Base-by-base conservation (phyloP, 2,797 vertebrate species). In the Enteromius thamalakanensis region DNA sequence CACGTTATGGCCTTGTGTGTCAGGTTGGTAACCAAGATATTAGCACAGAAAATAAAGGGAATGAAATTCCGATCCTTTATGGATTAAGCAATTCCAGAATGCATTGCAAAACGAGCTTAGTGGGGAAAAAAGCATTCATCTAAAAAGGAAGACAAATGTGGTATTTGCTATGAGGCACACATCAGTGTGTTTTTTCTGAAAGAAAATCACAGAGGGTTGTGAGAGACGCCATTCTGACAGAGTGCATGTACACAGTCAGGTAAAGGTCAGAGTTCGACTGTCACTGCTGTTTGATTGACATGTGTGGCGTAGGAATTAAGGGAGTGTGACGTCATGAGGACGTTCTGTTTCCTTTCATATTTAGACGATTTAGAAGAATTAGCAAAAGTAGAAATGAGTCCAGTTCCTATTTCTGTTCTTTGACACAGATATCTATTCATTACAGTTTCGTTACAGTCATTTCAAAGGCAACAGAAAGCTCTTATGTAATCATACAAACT, bases 201-300 rank as follows among this genome's bases (percentile, higher is more conserved):
- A 47, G 9, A 77, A 47, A 40, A 47, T 42, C 26, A 23, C 75
- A 64, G 75, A 21, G 26, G 40, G 58, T 2, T 64, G 75, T 45
- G 15, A 47, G 34, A 58, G 55, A 6, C 7, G 32, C 17, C 51
- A 40, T 76, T 40, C 72, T 40, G 47, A 1, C 26, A 49, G 70
- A 32, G 70, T 72, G 40, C 68, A 70, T 26, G 23, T 9, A 45
- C 68, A 29, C 14, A 32, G 60, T 64, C 60, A 64, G 26, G 60
- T 64, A 64, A 64, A 64, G 19, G 29, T n/a, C 47, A 34, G 29
- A 19, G 19, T 55, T 76, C 0, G 8, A 10, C 49, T 42, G 53
- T 60, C 74, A 60, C 37, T 60, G 51, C 34, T 58, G 53, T 76
- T 60, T 60, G 34, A 76, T 37, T 76, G 53, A 60, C 21, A 58